phyloP scores from a whole-genome alignment of 1,140 invertebrate genomes.

The Drosophila lowei region DNA sequence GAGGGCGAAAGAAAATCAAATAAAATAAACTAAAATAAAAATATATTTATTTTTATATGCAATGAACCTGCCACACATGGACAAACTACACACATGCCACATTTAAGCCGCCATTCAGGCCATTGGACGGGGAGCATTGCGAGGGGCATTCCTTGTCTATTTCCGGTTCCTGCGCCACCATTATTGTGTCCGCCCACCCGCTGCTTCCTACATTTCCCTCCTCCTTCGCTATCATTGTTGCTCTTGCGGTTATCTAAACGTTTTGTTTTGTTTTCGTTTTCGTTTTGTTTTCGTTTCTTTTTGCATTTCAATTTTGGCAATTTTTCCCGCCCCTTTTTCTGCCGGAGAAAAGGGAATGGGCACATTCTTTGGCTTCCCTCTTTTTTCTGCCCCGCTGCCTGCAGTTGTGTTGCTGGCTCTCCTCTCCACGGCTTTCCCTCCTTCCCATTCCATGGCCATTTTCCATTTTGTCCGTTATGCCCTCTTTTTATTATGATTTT shows the following conservation, averaged over 20 bases:
- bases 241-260: conserved; percentile 71
- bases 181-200: conserved; percentile 41
- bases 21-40: conserved; percentile 54
- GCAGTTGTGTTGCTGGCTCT: conserved; percentile 16
- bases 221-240: conserved; percentile 36
- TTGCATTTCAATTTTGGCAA: conserved; percentile 69
- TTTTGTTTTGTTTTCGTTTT: conserved; percentile 54
- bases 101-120: conserved; percentile 63
- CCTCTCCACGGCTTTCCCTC: background rate
- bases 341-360: background rate
- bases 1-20: conserved; percentile 43
- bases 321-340: conserved; percentile 23
- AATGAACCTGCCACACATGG: conserved; percentile 53
- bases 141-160: conserved; percentile 53
- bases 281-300: conserved; percentile 51
- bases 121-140: background rate
- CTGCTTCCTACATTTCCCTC: background rate
- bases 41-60: conserved; percentile 72
- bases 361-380: conserved; percentile 23
- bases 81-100: conserved; percentile 51
- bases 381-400: conserved; percentile 1
- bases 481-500: conserved; percentile 72
- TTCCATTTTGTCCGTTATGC: conserved; percentile 62
- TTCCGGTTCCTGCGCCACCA: conserved; percentile 59
- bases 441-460: conserved; percentile 14